These are phyloP conservation scores for Hydrozoanthus tunicans DNA, from an alignment of 64 coral and sea anemone genomes.

Conservation along the genomic window DNA sequence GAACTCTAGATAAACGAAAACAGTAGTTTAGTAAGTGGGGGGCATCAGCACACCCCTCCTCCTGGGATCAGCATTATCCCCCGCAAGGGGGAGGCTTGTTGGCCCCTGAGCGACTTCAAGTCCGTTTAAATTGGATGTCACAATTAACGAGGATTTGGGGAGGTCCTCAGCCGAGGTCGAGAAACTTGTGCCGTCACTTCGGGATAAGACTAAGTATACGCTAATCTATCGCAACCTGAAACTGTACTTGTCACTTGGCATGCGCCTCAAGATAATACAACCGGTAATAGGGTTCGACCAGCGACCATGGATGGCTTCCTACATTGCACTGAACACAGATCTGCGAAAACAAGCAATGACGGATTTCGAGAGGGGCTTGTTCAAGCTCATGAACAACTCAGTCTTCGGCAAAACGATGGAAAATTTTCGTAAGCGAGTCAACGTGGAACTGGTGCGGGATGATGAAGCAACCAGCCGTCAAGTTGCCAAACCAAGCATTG, in stretches of 20 bases:
- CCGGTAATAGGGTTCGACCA: conserved; percentile 14
- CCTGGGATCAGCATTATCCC: no score
- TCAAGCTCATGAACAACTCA: neutral
- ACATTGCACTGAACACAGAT: conserved; percentile 22
- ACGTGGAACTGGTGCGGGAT: conserved; percentile 2
- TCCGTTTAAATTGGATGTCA: no score
- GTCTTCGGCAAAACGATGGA: neutral
- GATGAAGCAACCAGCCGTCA: neutral
- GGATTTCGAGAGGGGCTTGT: neutral
- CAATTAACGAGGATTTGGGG: conserved; percentile 2
- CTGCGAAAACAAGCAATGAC: conserved; percentile 13
- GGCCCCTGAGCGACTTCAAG: no score
- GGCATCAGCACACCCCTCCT: no score
- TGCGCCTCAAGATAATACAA: conserved; percentile 1
- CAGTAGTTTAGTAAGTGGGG: no score
- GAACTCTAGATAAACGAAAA: no score
- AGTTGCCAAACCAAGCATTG: neutral
- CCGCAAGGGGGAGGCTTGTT: no score
- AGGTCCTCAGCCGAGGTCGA: conserved; percentile 5
- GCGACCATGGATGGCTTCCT: neutral
- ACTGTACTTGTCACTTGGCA: conserved; percentile 21
- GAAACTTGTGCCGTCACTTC: neutral
- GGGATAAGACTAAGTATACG: conserved; percentile 9
- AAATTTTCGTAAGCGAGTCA: conserved; percentile 21
- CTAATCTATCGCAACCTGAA: conserved; percentile 38